These are phyloP conservation scores for Syrista parreyssii DNA, from an alignment of 2,888 invertebrate genomes.

Conservation along the genomic window DNA sequence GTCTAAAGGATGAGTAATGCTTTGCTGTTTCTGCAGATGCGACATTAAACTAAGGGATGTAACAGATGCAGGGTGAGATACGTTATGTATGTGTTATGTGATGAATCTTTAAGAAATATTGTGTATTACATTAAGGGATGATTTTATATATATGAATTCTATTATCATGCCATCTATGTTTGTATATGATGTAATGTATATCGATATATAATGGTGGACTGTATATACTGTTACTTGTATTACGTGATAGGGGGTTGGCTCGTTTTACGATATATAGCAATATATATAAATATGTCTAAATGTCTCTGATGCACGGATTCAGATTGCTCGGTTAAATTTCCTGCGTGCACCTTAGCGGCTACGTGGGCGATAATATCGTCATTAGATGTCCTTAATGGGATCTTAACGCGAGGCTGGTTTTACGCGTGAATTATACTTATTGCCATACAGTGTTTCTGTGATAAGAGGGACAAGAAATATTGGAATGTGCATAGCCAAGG, in stretches of 20 bases:
- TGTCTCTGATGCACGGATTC: conserved; percentile 12
- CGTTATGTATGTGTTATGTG: not conserved
- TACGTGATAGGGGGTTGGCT: too few species aligned
- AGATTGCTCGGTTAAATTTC: conserved; percentile 46
- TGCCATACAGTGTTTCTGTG: conserved; percentile 10
- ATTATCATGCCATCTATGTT: too few species aligned
- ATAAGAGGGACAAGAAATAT: conserved; percentile 1
- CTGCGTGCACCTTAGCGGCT: conserved; percentile 32
- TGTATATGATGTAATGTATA: too few species aligned
- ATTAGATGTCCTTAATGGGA: conserved; percentile 47
- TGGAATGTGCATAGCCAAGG: not conserved
- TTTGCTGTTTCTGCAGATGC: not conserved
- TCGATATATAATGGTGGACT: too few species aligned
- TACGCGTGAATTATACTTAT: conserved; percentile 46
- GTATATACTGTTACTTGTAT: too few species aligned
- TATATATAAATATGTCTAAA: not conserved
- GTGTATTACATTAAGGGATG: too few species aligned
- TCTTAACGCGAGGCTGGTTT: conserved; percentile 45
- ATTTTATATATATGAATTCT: too few species aligned
- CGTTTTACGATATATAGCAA: too few species aligned
- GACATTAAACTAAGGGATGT: not conserved
- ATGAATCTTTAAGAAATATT: too few species aligned
- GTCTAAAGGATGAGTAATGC: not conserved
- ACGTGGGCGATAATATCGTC: conserved; percentile 46
- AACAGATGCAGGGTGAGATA: too few species aligned